Percentiles rank a stretch among this genome's conserved stretches.
These are phyloP conservation scores for Halcyon badia DNA, from an alignment of 2,797 vertebrate species.

Conservation along the genomic window DNA sequence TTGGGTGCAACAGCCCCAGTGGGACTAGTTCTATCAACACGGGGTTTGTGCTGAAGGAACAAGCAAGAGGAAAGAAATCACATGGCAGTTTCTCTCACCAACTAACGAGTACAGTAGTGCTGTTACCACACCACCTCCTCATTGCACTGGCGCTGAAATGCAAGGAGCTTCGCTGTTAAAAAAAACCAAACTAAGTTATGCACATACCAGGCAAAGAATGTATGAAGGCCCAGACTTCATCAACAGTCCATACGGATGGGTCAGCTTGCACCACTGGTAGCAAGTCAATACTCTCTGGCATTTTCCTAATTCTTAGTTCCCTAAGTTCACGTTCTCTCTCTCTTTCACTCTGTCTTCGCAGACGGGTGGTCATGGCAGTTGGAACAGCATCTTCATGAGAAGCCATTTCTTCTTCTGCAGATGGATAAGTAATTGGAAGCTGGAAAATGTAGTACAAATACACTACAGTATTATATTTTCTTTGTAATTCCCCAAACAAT, in stretches of 20 bases:
- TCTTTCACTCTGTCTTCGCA: constrained; percentile 87
- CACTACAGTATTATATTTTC: constrained; percentile 78
- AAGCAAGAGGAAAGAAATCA: constrained; percentile 75
- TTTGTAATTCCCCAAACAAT: constrained; percentile 68
- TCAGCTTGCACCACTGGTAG: constrained; percentile 81
- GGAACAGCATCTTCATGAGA: constrained; percentile 84
- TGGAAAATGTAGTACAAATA: constrained; percentile 82
- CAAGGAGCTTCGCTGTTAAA: background rate
- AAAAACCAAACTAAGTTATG: background rate
- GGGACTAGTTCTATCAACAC: constrained; percentile 70
- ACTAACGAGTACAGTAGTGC: background rate
- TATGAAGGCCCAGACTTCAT: constrained; percentile 95
- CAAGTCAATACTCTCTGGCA: constrained; percentile 83
- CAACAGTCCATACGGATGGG: constrained; percentile 92
- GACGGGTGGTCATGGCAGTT: constrained; percentile 88
- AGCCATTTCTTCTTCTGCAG: constrained; percentile 83
- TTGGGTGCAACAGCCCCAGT: constrained; percentile 65
- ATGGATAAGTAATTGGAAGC: constrained; percentile 86
- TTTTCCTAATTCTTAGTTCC: constrained; percentile 84
- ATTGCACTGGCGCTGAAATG: background rate
- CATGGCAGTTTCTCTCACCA: constrained; percentile 46
- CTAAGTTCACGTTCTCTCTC: constrained; percentile 84
- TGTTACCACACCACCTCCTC: background rate
- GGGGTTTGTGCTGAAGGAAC: constrained; percentile 73
- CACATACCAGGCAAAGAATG: constrained; percentile 91